Evolutionary conservation across 30 jellyfish, hydroid and myxozoan species (phyloP).

Genomic region (Euphysa ruthae): DNA sequence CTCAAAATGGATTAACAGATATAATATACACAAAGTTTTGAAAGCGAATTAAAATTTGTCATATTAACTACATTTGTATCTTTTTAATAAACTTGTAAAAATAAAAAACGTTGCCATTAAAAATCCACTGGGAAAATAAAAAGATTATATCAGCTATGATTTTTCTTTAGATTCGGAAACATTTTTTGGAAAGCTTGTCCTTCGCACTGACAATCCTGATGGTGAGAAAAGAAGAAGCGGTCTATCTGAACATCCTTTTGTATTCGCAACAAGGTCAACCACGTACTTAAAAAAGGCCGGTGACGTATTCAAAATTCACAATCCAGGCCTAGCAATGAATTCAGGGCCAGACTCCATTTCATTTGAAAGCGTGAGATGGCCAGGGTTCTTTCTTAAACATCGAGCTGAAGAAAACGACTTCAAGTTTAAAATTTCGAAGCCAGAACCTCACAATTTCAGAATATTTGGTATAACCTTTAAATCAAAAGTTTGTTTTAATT

Average conservation of each 20-base stretch:
- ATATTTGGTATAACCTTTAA: constrained; percentile 20
- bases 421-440: constrained; percentile 6
- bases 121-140: no score
- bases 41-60: no score
- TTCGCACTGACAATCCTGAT: not conserved
- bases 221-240: not conserved
- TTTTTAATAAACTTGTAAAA: no score
- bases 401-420: constrained; percentile 28
- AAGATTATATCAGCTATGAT: no score
- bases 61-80: no score
- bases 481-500: no score
- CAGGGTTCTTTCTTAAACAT: constrained; percentile 56
- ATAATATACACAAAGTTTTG: no score
- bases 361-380: constrained; percentile 77
- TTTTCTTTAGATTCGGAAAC: constrained; percentile 2
- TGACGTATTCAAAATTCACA: constrained; percentile 69
- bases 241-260: constrained; percentile 8
- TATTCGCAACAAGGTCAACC: constrained; percentile 67
- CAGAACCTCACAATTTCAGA: not conserved
- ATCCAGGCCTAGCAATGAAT: constrained; percentile 61
- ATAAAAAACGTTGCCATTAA: no score
- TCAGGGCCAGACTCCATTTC: constrained; percentile 60
- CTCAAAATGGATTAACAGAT: no score
- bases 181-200: constrained; percentile 30
- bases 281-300: constrained; percentile 72